Evolutionary conservation across 53 echinoderm and acorn worm genomes (phyloP), one percentile per base, ranked within the genome.

Genomic region (Apostichopus leukothele): DNA sequence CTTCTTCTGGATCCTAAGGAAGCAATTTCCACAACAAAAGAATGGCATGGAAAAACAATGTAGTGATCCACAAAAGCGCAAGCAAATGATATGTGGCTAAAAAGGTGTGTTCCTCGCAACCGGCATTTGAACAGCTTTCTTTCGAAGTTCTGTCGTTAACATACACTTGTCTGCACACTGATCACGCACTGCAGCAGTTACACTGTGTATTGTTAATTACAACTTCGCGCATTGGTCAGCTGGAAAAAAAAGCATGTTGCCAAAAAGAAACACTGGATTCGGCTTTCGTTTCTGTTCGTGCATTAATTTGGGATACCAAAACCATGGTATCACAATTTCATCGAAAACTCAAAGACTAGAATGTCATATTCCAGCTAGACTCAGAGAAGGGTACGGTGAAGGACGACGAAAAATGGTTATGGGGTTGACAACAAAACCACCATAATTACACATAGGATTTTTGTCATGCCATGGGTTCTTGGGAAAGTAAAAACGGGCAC

Each of bases 81-180:
- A 14, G 79, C 81, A 54, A 81, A 55, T 21, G 60, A 81, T 55
- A 22, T 81, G 81, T 55, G 21, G 55, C 19, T 59, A n/a, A 81
- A 81, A 81, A 81, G 81, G 81, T 81, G 81, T 81, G 81, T 81
- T 81, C 59, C 54, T 54, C 54, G 7, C 59, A 55, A 81, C 81
- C 81, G 81, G 81, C 81, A 81, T 79, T 79, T 79, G 71, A 71
- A 71, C 71, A 79, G 54, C 57, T 22, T 53, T 9, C 21, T 16
- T 54, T 54, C 57, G 52, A 54, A 19, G 71, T 71, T 19, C 12
- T 63, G 13, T 16, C 71, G 71, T 13, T 71, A 71, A 71, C 71
- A 71, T 19, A 71, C 71, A 19, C 71, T 71, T 4, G 71, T 19
- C 18, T 71, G 18, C 71, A 18, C 18, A 71, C 71, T n/a, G 71